Base-by-base conservation (phyloP, 2,888 invertebrate genomes). In the Diaperis boleti region DNA sequence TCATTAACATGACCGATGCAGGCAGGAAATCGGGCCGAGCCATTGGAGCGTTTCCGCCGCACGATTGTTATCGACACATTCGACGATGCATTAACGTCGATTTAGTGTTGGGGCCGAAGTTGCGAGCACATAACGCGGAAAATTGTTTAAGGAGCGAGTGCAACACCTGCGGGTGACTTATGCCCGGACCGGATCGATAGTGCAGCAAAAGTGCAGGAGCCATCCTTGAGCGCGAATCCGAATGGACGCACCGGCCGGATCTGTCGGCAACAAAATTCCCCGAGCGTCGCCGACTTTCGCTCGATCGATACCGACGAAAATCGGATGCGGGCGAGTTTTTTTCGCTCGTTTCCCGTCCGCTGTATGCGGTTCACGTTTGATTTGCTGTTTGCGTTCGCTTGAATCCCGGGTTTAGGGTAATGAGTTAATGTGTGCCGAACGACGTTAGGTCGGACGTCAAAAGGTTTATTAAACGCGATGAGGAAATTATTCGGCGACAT, bases 1-100 rank as follows among this genome's bases (percentile, higher is more conserved):
- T 61, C 52, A 64, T 59, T 68, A 65, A 68, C 64, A 61, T 44
- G 44, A 60, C 63, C 55, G 63, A 62, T 62, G 54, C 63, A 62
- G 66, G 54, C 63, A 62, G 66, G 59, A 65, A 67, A 67, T 70
- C 65, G 64, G 63, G 61, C 47, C 57, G 62, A 66, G 60, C 56
- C 56, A 56, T 62, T 66, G 64, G 63, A 63, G 63, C 60, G 52
- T 50, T 52, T 60, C 50, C 59, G 49, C 39, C 31, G 41, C 59
- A 20, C 35, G 13, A 59, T 59, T 59, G 59, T 47, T 49, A 49
- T 49, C 49, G 47, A 49, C 47, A 49, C 47, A 39, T 37, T 10
- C 45, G 13, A 45, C 47, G 45, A 57, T 57, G 17, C 42, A 41
- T 54, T 54, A 54, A 18, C 45, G 56, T 56, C 35, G 15, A 59